phyloP scores from a whole-genome alignment of 2,113 vertebrate genomes.

The Harpagus bidentatus region DNA sequence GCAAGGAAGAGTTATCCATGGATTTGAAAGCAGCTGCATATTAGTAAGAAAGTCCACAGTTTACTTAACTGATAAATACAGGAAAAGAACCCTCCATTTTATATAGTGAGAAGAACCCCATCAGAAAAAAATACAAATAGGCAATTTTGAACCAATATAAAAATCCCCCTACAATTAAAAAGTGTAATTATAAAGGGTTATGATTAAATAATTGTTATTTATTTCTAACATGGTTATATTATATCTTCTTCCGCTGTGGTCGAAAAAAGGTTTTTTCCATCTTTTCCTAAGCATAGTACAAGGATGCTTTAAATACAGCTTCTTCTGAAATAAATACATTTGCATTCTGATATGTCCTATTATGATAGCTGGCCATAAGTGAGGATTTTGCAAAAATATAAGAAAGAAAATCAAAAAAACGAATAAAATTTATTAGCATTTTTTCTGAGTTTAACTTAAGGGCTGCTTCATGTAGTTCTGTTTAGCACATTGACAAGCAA shows the following conservation, averaged over 20 bases:
- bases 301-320: background rate
- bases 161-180: background rate
- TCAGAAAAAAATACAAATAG: background rate
- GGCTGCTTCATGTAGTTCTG: background rate
- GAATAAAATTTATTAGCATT: background rate
- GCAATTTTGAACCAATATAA: background rate
- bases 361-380: background rate
- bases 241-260: background rate
- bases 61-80: background rate
- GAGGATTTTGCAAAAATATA: background rate
- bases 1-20: background rate
- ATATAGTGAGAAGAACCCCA: background rate
- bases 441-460: background rate
- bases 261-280: background rate
- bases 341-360: background rate
- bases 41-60: background rate
- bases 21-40: background rate
- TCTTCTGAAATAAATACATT: background rate
- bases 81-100: background rate
- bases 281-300: background rate
- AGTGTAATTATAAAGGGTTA: background rate
- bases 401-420: background rate
- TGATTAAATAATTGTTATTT: background rate
- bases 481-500: background rate
- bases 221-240: background rate